Base-by-base conservation (phyloP, 2,888 invertebrate species). In the Augochlorella aurata region DNA sequence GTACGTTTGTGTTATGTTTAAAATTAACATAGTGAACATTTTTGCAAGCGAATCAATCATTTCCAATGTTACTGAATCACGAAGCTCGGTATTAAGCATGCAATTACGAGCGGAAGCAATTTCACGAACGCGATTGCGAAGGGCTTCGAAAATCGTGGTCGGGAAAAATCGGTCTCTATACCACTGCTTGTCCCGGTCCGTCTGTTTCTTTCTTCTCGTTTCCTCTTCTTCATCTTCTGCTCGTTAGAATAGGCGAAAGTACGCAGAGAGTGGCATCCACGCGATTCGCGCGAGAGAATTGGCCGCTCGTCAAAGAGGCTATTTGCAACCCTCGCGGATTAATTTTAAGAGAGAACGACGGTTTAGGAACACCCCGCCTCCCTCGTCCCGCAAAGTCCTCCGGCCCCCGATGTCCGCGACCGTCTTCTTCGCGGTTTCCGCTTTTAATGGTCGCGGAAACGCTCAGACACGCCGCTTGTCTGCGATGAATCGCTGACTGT, bases 291-390 rank as follows among this genome's bases (percentile, higher is more conserved):
- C 81, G 80, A 79, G 78, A 84, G 89, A 90, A 90, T 90, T 90
- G 91, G 91, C 91, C 86, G 86, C 89, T 84, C 86, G 90, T 90
- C 91, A 90, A 90, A 87, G 84, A 80, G 81, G 89, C 91, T 91
- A 90, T 91, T 90, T 91, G 88, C 90, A 90, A 86, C 90, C 88
- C 87, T 85, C 86, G 87, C 83, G 87, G 89, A 87, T 89, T 90
- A 89, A 90, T 90, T 91, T 90, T 90, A 90, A 87, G 86, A 87
- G 82, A 77, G 83, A 83, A 87, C 77, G 83, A 86, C 86, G 80
- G 68, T 88, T 88, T 86, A 78, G 87, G 85, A 86, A 81, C 87
- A 38, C 75, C 68, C 81, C 74, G 70, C 38, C 66, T 74, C 58
- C 45, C 29, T n/a, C 44, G 61, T 66, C 75, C 69, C 38, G 58